Evolutionary conservation across 1,140 invertebrate genomes (phyloP), one percentile per base, ranked within the genome.

Genomic region (Prorops nasuta): DNA sequence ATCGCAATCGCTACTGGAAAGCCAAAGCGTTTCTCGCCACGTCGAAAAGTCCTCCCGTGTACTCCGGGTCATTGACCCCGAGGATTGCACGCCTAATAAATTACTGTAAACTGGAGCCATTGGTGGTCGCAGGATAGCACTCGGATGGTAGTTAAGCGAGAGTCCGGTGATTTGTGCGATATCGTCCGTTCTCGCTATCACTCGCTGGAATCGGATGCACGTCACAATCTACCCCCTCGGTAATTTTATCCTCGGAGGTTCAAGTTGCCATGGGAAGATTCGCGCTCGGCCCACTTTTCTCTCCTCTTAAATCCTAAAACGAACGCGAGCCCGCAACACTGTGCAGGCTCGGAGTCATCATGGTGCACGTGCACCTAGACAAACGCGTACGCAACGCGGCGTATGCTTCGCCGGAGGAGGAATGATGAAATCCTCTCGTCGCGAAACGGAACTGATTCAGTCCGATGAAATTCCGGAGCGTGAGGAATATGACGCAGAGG

Each of bases 211-310:
- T 71, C 70, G 59, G 61, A 59, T 63, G 66, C 60, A 60, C 63
- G 52, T 34, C 39, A 58, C 49, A 66, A 67, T 67, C 65, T 63
- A 66, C 44, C 4, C 4, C 56, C 48, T 45, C 45, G 51, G 69
- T 72, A 70, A 72, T 69, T 72, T 72, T 67, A 72, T 70, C 61
- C 61, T 4, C 56, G 54, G 62, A 66, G 67, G 58, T 68, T 68
- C 67, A 58, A 57, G 60, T 63, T 57, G 57, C 46, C 20, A 7
- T 34, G 49, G 44, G 45, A 42, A 63, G 66, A 67, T 71, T 66
- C 52, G 56, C 51, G 63, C 64, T 65, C 45, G 49, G 50, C 44
- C 18, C 38, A n/a, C n/a, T n/a, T n/a, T n/a, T n/a, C n/a, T n/a
- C n/a, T n/a, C n/a, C n/a, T n/a, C n/a, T n/a, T n/a, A n/a, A n/a